phyloP scores from a whole-genome alignment of 2,113 vertebrate species.

The Melanostigma gelatinosum region DNA sequence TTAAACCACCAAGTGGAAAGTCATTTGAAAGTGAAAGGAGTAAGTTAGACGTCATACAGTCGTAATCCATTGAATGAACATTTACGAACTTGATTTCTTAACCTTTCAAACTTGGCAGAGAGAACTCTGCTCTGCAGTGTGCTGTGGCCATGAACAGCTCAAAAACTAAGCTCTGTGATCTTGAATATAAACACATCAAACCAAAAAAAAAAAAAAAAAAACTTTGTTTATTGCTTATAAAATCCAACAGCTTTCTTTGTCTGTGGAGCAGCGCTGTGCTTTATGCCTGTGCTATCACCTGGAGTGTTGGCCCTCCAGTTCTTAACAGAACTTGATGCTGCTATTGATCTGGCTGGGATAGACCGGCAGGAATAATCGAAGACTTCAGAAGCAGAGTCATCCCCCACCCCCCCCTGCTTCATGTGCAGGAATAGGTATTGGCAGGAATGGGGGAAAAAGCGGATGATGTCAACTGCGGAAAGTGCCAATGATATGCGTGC shows the following conservation, averaged over 20 bases:
- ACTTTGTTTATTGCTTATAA: conserved; percentile 23
- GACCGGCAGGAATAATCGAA: conserved; percentile 39
- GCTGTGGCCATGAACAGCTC: conserved; percentile 11
- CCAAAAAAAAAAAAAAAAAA: conserved; percentile 16
- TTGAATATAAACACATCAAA: conserved; percentile 33
- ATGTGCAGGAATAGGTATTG: conserved; percentile 53
- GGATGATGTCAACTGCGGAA: conserved; percentile 53
- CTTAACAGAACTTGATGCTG: conserved; percentile 38
- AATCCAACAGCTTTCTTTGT: conserved; percentile 34
- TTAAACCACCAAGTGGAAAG: not conserved
- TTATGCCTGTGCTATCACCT: conserved; percentile 41
- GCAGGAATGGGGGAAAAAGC: conserved; percentile 47
- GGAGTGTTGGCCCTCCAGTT: conserved; percentile 32
- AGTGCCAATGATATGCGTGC: conserved; percentile 39
- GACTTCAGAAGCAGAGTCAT: conserved; percentile 57
- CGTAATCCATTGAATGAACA: conserved; percentile 3
- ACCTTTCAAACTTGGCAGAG: not conserved
- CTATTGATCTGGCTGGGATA: conserved; percentile 57
- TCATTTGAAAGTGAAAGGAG: not conserved
- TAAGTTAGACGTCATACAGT: not conserved
- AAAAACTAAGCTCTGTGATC: conserved; percentile 11
- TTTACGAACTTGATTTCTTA: conserved; percentile 10
- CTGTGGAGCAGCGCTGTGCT: conserved; percentile 27
- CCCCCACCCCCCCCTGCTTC: conserved; percentile 23
- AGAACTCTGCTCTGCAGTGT: not conserved